phyloP scores from a whole-genome alignment of 2,888 invertebrate species.

The Argynnis bischoffii region DNA sequence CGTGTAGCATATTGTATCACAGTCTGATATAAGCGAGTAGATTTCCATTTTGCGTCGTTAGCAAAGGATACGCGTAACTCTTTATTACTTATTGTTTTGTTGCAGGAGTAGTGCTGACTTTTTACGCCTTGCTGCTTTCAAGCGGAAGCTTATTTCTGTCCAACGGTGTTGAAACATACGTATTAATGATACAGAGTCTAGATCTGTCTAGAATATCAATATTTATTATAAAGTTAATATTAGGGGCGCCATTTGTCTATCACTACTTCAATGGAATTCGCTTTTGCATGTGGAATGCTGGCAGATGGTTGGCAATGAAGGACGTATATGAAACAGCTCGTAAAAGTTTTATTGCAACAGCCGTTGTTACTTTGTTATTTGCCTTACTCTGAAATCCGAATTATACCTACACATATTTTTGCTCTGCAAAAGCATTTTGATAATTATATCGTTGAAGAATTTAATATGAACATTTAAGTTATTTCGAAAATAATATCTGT shows the following conservation, averaged over 20 bases:
- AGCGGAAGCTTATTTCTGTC: constrained; percentile 58
- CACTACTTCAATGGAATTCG: constrained; percentile 67
- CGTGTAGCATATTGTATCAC: neutral
- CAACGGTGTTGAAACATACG: constrained; percentile 64
- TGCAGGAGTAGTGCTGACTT: constrained; percentile 56
- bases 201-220: constrained; percentile 48
- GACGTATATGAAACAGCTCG: constrained; percentile 51
- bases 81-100: constrained; percentile 25
- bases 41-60: neutral
- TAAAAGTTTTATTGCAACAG: constrained; percentile 47
- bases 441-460: neutral
- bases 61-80: too few relatives aligned
- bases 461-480: neutral
- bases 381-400: constrained; percentile 44
- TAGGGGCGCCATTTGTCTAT: constrained; percentile 58
- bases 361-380: constrained; percentile 44
- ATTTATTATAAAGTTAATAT: constrained; percentile 53
- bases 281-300: constrained; percentile 59
- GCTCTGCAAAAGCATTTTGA: neutral
- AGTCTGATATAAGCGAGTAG: neutral
- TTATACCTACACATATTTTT: neutral
- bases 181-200: constrained; percentile 64
- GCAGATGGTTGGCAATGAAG: constrained; percentile 50
- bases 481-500: neutral
- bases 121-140: constrained; percentile 54